phyloP scores from a whole-genome alignment of 2,888 invertebrate genomes.

The Ichneumon xanthorius region DNA sequence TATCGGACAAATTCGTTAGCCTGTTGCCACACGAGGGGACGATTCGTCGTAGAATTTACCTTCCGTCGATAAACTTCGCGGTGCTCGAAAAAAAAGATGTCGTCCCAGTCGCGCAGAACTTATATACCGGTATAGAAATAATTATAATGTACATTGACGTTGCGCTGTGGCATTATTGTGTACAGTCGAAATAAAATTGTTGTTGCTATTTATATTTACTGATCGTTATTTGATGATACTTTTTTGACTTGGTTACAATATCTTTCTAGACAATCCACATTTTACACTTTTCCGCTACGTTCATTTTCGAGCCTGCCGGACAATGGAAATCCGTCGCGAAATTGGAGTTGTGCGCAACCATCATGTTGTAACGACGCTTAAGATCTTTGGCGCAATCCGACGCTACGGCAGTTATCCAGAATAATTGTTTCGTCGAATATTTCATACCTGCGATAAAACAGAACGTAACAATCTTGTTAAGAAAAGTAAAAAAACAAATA shows the following conservation, averaged over 20 bases:
- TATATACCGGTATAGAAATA: constrained; percentile 30
- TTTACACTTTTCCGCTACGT: constrained; percentile 60
- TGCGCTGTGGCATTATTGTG: constrained; percentile 63
- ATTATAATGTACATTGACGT: constrained; percentile 62
- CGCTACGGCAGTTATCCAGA: constrained; percentile 66
- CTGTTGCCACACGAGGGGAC: background rate
- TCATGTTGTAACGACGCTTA: constrained; percentile 66
- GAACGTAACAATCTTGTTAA: background rate
- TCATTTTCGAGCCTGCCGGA: constrained; percentile 62
- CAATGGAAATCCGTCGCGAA: constrained; percentile 67
- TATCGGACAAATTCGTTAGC: constrained; percentile 4
- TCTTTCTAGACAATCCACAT: constrained; percentile 61
- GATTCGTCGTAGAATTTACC: constrained; percentile 31
- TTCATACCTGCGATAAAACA: constrained; percentile 56
- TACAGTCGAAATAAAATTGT: constrained; percentile 70
- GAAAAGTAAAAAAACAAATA: background rate
- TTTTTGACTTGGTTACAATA: background rate
- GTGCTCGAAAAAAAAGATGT: constrained; percentile 6
- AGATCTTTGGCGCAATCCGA: constrained; percentile 64
- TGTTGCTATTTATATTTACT: constrained; percentile 66
- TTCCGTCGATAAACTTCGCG: constrained; percentile 16
- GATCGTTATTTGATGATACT: background rate
- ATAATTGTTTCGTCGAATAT: constrained; percentile 67
- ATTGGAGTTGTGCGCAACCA: constrained; percentile 63
- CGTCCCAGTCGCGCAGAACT: constrained; percentile 20